Base-by-base conservation (phyloP, 2,113 vertebrate genomes). In the Dermatemys mawii region DNA sequence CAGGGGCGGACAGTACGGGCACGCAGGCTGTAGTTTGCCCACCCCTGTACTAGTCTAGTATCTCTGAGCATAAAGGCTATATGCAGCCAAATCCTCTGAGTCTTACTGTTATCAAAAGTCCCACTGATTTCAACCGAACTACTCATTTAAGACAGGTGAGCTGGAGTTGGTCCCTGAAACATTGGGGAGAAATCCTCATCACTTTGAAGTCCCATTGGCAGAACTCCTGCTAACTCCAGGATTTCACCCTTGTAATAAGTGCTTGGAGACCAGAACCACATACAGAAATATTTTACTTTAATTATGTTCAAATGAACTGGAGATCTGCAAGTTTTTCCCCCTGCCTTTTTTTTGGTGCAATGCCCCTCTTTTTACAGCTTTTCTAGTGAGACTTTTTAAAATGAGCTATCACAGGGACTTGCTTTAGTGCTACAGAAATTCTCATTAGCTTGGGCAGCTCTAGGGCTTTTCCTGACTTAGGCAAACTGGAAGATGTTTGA, bases 41-140 rank as follows among this genome's bases (percentile, higher is more conserved):
- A n/a, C n/a, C n/a, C n/a, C n/a, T n/a, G n/a, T n/a, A n/a, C n/a
- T n/a, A n/a, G n/a, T 41, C 22, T 24, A 51, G 9, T 9, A 13
- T 79, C 24, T 54, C 32, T 38, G 35, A 53, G 51, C 8, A 16
- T 57, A 46, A 41, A 29, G 48, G 16, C 70, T 78, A 10, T 48
- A 29, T n/a, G 27, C 12, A 50, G 12, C 4, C 16, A 46, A 21
- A 81, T 54, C 27, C 11, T 9, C 27, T 38, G 3, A 86, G 16
- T 29, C 57, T 84, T 44, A 27, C 6, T 84, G 24, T 11, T 85
- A 26, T 10, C 27, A 49, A 1, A 24, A 21, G 10, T 55, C 63
- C 16, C 67, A 0, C 29, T 4, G 0, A 0, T 0, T 82, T 53
- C 49, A 73, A 12, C 29, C 46, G 17, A 19, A 17, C 19, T 16